These are phyloP conservation scores for Saccopteryx leptura DNA, from an alignment of 2,113 vertebrate species.

Conservation along the genomic window DNA sequence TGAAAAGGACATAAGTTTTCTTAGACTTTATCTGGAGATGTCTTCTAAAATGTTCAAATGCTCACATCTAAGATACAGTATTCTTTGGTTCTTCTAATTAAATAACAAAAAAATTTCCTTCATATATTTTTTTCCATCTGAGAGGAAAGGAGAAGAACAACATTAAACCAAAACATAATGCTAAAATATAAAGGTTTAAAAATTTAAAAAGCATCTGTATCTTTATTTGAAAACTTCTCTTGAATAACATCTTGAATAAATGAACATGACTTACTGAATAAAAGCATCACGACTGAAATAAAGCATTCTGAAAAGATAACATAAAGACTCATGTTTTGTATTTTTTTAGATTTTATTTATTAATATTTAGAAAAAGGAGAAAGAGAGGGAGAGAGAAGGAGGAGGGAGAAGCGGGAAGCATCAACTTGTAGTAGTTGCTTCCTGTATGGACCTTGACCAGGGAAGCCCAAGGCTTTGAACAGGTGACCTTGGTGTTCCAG, in stretches of 20 bases:
- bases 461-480: no score
- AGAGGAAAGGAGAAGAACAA: conserved; percentile 41
- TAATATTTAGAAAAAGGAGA: no score
- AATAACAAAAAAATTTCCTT: conserved; percentile 21
- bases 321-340: not conserved
- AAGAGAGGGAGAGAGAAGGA: no score
- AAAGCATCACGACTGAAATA: conserved; percentile 8
- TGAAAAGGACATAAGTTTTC: conserved; percentile 11
- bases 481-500: no score
- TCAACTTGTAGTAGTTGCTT: no score
- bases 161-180: conserved; percentile 27
- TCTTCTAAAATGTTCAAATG: conserved; percentile 58
- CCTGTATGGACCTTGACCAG: no score
- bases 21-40: not conserved
- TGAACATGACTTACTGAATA: not conserved
- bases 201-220: not conserved
- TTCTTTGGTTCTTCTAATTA: not conserved
- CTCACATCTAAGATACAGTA: not conserved
- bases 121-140: not conserved
- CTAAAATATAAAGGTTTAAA: conserved; percentile 46
- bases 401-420: no score
- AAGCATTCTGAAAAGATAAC: conserved; percentile 9
- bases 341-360: no score
- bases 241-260: not conserved
- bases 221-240: conserved; percentile 54